These are phyloP conservation scores for cat (Felis catus) DNA, from an alignment of 2,113 vertebrate species.

Conservation along the genomic window DNA sequence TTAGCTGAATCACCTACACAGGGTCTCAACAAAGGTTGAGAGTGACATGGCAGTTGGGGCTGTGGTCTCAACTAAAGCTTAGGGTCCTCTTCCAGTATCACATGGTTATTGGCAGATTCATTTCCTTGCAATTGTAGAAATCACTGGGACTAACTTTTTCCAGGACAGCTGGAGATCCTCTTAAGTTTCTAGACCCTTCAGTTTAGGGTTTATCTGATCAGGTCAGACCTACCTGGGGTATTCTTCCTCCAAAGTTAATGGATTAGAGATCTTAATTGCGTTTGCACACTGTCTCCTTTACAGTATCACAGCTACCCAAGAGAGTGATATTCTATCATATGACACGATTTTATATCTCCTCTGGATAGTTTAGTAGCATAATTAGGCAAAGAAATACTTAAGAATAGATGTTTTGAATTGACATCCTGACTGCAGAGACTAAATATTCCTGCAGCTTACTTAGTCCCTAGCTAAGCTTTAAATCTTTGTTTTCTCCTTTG, in stretches of 20 bases:
- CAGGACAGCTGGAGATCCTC: not conserved
- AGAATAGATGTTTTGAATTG: not conserved
- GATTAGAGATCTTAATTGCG: not conserved
- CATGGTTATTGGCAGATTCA: rapidly evolving
- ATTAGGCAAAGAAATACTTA: not conserved
- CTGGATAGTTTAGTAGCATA: not conserved
- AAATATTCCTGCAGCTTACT: not conserved
- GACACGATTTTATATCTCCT: not conserved
- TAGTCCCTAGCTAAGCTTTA: not conserved
- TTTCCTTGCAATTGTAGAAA: not conserved
- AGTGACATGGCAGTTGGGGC: not conserved
- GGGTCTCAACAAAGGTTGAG: not conserved
- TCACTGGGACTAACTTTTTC: not conserved
- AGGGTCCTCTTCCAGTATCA: not conserved
- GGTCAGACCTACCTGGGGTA: not conserved
- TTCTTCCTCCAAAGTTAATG: not conserved
- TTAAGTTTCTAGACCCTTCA: not conserved
- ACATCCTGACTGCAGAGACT: not conserved
- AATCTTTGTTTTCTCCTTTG: not conserved
- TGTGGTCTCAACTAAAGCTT: not conserved
- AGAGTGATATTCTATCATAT: not conserved
- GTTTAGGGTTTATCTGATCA: not conserved
- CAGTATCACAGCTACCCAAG: not conserved
- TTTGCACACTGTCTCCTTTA: not conserved
- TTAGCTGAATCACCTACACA: not conserved